Evolutionary conservation across 2,888 invertebrate genomes (phyloP).

Genomic region (Punctoribates punctum): DNA sequence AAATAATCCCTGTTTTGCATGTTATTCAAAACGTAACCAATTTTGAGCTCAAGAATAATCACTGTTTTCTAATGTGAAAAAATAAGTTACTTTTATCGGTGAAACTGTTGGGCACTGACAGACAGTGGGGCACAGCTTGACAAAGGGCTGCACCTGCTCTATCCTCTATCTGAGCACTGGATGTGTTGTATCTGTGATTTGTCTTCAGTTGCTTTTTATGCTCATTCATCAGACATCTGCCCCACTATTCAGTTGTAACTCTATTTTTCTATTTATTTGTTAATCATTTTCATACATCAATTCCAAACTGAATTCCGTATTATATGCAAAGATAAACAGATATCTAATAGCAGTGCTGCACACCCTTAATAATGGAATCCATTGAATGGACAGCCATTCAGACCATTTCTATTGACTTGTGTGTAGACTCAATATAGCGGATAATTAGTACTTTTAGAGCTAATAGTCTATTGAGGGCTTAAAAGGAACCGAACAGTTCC

Average conservation of each 20-base stretch:
- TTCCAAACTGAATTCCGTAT: conserved; percentile 21
- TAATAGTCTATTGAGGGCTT: conserved; percentile 26
- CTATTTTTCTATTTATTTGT: conserved; percentile 32
- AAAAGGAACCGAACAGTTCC: conserved; percentile 28
- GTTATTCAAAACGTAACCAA: conserved; percentile 23
- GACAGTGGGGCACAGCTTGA: neutral
- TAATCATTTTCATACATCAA: conserved; percentile 32
- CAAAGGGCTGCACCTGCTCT: neutral
- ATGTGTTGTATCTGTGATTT: conserved; percentile 1
- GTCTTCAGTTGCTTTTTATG: neutral
- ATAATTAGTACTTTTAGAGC: conserved; percentile 35
- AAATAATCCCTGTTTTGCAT: conserved; percentile 29
- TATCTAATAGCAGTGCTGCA: conserved; percentile 4
- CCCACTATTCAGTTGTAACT: conserved; percentile 12
- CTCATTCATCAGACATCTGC: conserved; percentile 15
- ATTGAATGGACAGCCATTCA: conserved; percentile 5
- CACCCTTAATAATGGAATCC: conserved; percentile 27
- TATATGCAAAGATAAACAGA: conserved; percentile 35
- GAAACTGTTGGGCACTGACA: conserved; percentile 12
- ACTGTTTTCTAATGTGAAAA: neutral
- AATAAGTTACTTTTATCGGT: conserved; percentile 33
- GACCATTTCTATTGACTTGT: conserved; percentile 11
- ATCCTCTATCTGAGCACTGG: neutral
- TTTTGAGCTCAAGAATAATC: conserved; percentile 12
- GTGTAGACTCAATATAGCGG: conserved; percentile 19